Evolutionary conservation across 2,888 invertebrate genomes (phyloP), one percentile per base, ranked within the genome.

Genomic region (Dolichopus griseipennis): DNA sequence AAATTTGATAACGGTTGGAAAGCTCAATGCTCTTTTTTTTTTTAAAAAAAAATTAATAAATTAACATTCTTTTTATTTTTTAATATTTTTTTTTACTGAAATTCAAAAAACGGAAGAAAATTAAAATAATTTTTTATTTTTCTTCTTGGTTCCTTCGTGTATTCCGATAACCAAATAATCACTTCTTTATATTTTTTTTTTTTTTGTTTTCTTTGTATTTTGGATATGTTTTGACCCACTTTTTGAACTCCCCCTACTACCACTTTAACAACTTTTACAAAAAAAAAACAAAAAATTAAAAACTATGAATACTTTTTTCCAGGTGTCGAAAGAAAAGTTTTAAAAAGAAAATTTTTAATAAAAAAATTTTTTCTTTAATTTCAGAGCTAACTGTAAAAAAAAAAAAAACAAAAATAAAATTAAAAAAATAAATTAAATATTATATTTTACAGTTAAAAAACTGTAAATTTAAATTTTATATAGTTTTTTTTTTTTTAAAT

Each of bases 1-100:
- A 41, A 41, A 41, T 52, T 52, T n/a, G n/a, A n/a, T n/a, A n/a
- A n/a, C n/a, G 37, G 37, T 52, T 52, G 52, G 52, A 52, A 52
- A 52, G 15, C 52, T 52, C 52, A 52, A 52, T 52, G 52, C 52
- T 52, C 52, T 52, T n/a, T n/a, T n/a, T n/a, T n/a, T n/a, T n/a
- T n/a, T 52, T 18, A 52, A 52, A 52, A 52, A 27, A 2, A 27
- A 27, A 27, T 4, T 5, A 27, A 27, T 4, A 27, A 27, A 27
- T 4, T 5, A 27, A 27, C 27, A 27, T 27, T 27, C 27, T 7
- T 52, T 37, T 7, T 34, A 34, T 34, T 34, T 34, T 34, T 34
- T 34, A 34, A 34, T 5, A 34, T n/a, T n/a, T n/a, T n/a, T 27
- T 27, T 27, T 27, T 27, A 2, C 27, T 27, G 27, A 27, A 4